Conservation (phyloP, 2,113 vertebrate genomes). For the Python bivittatus region DNA sequence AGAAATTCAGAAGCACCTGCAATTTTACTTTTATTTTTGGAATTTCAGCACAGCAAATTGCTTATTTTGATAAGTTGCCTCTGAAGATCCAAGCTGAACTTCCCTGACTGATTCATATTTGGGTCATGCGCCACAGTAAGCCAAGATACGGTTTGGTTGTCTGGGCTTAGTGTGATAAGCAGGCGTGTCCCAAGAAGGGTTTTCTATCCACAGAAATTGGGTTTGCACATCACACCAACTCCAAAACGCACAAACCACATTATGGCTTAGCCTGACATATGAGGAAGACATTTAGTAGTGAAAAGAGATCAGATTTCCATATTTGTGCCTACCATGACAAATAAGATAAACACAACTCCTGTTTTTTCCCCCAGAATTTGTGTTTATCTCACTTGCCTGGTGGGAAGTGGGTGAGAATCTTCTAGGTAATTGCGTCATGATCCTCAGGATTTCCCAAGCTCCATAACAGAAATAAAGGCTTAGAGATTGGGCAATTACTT, state of each 20-base stretch:
- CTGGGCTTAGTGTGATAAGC: background rate
- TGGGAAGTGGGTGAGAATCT: background rate
- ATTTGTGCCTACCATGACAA: background rate
- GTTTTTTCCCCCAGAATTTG: background rate
- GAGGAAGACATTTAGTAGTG: background rate
- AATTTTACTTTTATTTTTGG: background rate
- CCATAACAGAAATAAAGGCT: background rate
- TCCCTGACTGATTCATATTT: background rate
- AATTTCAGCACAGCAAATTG: background rate
- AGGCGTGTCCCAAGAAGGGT: background rate
- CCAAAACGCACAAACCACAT: background rate
- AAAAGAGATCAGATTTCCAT: background rate
- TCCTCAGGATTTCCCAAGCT: background rate
- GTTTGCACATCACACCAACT: background rate
- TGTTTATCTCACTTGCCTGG: background rate
- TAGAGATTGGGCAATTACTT: background rate
- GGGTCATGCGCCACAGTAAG: background rate
- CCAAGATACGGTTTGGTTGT: background rate
- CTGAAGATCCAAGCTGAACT: background rate
- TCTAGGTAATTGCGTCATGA: background rate
- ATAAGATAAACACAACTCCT: background rate
- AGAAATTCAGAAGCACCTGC: background rate
- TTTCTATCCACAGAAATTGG: no score
- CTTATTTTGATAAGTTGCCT: background rate
- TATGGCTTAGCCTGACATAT: background rate